A percentile compares a stretch with the other conserved stretches of the same genome.
Evolutionary conservation across 23 tunicate genomes (phyloP).

Genomic region (Styela plicata): DNA sequence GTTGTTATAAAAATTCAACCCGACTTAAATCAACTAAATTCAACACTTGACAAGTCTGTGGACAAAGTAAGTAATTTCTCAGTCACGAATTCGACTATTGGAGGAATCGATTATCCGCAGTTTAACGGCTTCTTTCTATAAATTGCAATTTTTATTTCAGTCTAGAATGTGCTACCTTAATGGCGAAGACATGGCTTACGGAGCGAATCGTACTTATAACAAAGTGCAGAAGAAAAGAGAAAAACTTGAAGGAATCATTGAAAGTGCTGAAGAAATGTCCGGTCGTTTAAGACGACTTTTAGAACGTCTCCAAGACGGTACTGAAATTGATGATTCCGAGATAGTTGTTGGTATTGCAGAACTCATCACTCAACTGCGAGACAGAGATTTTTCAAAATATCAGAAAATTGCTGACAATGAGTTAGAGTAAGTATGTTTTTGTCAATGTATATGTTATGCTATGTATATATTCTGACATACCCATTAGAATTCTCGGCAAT

Average conservation of each 20-base stretch:
- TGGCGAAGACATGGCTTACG: slow-evolving; percentile 18
- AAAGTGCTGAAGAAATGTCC: not conserved
- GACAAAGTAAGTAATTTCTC: not conserved
- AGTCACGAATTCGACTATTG: no score
- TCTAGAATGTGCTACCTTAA: not conserved
- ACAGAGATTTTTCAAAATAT: slow-evolving; percentile 4
- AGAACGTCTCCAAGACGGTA: slow-evolving; percentile 4
- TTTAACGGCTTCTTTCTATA: no score
- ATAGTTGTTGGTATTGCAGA: not conserved
- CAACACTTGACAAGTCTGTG: not conserved
- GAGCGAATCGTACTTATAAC: slow-evolving; percentile 13
- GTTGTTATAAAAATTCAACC: not conserved
- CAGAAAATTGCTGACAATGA: slow-evolving; percentile 3
- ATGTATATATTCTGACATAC: no score
- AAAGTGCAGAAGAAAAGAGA: not conserved
- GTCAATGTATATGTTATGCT: no score
- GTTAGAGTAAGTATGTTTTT: no score
- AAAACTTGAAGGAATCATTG: not conserved
- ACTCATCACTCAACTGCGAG: not conserved
- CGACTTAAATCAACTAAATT: not conserved
- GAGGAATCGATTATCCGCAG: no score
- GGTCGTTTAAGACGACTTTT: not conserved
- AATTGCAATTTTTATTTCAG: not conserved
- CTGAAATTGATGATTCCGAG: not conserved
- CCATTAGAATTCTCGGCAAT: no score